Percentiles rank a stretch among this genome's conserved stretches.
Evolutionary conservation across 1,140 invertebrate species (phyloP).

Genomic region (Frieseomelitta varia): DNA sequence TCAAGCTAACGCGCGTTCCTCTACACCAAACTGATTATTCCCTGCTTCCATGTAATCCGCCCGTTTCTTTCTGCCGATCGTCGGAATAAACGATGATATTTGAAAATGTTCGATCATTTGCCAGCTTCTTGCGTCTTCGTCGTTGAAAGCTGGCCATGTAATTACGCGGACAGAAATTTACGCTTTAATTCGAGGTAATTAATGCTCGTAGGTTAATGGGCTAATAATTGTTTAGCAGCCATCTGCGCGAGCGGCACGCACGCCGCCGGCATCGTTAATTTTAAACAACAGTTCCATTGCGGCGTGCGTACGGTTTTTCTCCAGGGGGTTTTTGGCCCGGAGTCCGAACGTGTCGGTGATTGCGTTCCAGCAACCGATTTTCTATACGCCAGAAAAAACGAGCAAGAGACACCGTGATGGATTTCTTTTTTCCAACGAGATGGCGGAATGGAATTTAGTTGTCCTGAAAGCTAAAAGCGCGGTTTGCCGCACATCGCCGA

Average conservation of each 20-base stretch:
- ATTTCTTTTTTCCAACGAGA: background rate
- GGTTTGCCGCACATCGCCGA: background rate
- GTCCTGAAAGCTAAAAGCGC: background rate
- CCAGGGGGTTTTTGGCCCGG: background rate
- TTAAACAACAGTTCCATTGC: conserved; percentile 33
- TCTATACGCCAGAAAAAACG: background rate
- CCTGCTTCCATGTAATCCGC: background rate
- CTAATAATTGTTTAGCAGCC: conserved; percentile 45
- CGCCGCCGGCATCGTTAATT: conserved; percentile 21
- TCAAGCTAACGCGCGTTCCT: background rate
- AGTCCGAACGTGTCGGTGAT: background rate
- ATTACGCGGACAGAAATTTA: conserved; percentile 26
- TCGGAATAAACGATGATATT: background rate
- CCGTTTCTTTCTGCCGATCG: background rate
- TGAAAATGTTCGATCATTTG: background rate
- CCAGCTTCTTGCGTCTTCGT: background rate
- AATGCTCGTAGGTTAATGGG: conserved; percentile 24
- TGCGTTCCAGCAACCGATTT: conserved; percentile 19
- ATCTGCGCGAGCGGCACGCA: background rate
- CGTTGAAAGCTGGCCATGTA: background rate
- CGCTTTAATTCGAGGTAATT: conserved; percentile 23
- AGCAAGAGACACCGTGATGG: background rate
- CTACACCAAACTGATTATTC: background rate
- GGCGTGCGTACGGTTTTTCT: conserved; percentile 12
- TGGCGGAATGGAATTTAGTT: conserved; percentile 8